Evolutionary conservation across 2,797 vertebrate genomes (phyloP), one percentile per base, ranked within the genome.

Genomic region (Apodemus agrarius): DNA sequence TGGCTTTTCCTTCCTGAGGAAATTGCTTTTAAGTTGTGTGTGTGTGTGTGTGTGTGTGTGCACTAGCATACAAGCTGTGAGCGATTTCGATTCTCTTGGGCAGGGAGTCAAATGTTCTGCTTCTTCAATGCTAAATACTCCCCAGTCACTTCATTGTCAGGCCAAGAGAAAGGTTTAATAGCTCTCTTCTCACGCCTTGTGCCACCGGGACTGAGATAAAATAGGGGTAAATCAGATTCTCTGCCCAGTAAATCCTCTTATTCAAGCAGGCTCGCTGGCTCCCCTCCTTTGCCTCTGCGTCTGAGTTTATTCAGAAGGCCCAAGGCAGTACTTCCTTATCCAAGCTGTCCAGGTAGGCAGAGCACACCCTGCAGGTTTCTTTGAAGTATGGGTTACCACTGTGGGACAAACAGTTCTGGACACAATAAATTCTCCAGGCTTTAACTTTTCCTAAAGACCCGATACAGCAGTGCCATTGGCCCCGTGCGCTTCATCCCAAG

Each of bases 161-260:
- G 54, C 96, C 79, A 87, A 65, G 65, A 46, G 88, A 92, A 96
- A 91, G 57, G 95, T 82, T 97, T 86, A 95, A 61, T 75, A 93
- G 96, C 83, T 61, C 72, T 63, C 97, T 74, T 93, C 59, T 97
- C 89, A 67, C n/a, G 63, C 52, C 91, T 67, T 1, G 1, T 79
- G 72, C 57, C 52, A 1, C 93, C 81, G 94, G 86, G 76, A 24
- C 72, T 14, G 59, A 2, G 46, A 95, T 43, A 80, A 72, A 97
- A 84, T 86, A 85, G 17, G 24, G 43, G 87, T 49, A 97, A 88
- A 96, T 92, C 93, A 95, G 59, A 96, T 96, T 96, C 90, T 84
- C 92, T 37, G 29, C 74, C 0, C 65, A 95, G 22, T 84, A 97
- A 98, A 97, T 98, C 91, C 93, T 97, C 87, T 98, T 94, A 97